phyloP scores from a whole-genome alignment of 2,888 invertebrate genomes.

The Caenorhabditis zanzibari region DNA sequence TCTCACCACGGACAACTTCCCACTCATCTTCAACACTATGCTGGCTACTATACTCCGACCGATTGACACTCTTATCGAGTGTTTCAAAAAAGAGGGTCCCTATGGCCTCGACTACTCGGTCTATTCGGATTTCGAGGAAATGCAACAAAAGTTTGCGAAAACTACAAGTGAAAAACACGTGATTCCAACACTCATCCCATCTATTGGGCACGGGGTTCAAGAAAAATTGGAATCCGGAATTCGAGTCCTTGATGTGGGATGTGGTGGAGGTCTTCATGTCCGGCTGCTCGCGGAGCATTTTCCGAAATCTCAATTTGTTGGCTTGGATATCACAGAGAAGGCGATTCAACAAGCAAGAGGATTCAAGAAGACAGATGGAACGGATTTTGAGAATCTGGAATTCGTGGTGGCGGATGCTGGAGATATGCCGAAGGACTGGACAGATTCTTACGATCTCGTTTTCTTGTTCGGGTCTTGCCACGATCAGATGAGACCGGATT shows the following conservation, averaged over 20 bases:
- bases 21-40: conserved; percentile 51
- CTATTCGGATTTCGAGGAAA: conserved; percentile 73
- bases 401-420: conserved; percentile 70
- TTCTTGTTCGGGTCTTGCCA: conserved; percentile 79
- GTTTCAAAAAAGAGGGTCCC: conserved; percentile 73
- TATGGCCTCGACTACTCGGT: conserved; percentile 72
- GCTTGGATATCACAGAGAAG: conserved; percentile 74
- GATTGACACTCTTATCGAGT: conserved; percentile 65
- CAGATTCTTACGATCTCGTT: conserved; percentile 73
- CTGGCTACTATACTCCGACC: conserved; percentile 57
- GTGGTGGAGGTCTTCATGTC: conserved; percentile 51
- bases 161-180: conserved; percentile 70
- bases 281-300: conserved; percentile 69
- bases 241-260: conserved; percentile 74
- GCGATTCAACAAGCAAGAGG: conserved; percentile 68
- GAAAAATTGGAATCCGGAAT: conserved; percentile 37
- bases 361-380: conserved; percentile 23
- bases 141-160: conserved; percentile 68
- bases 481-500: no score
- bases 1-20: conserved; percentile 53
- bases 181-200: conserved; percentile 72
- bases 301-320: conserved; percentile 74
- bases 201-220: conserved; percentile 34
- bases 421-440: conserved; percentile 70
- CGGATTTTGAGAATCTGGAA: conserved; percentile 67